Base-by-base conservation (phyloP, 2,113 vertebrate genomes). In the Budorcas taxicolor region DNA sequence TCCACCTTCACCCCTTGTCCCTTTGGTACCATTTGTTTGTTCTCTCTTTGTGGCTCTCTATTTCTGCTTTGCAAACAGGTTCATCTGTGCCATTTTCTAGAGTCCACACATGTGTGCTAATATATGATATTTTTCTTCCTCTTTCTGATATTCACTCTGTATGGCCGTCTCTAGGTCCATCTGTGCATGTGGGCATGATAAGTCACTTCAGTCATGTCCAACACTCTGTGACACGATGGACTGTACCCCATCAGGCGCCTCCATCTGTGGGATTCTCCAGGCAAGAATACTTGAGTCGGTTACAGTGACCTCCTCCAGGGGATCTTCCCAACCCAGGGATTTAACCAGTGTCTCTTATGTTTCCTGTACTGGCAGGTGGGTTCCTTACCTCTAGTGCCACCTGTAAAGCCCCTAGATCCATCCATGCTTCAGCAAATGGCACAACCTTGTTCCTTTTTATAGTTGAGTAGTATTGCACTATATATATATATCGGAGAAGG, bases 241-340 rank as follows among this genome's bases (percentile, higher is more conserved):
- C 36, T 76, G 11, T 27, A 4, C 36, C 36, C 71, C 0, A 0
- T 36, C 36, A 76, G 23, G 21, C 23, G 2, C 23, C 71, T 76
- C 36, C 36, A 76, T 76, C 71, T 27, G 36, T 43, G 71, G 71
- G 23, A 43, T 76, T 76, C 71, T 76, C 71, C 36, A 76, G 71
- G 71, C 5, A 27, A 76, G 12, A 76, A 76, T 14, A 76, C 36
- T 76, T 43, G 71, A 43, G 21, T 71, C 6, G 11, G 23, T 71
- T 40, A 23, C n/a, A 71, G 9, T 40, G 67, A 36, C 9, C 19
- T 27, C 71, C 36, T 76, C 71, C 23, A 13, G 71, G 36, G 36
- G 71, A 76, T 76, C 36, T 43, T 76, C 71, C 11, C 36, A 43
- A 76, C 12, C 12, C 71, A 43, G 23, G 71, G 36, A 76, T 76